Evolutionary conservation across 2,797 vertebrate genomes (phyloP).

Genomic region (Enoplosus armatus): DNA sequence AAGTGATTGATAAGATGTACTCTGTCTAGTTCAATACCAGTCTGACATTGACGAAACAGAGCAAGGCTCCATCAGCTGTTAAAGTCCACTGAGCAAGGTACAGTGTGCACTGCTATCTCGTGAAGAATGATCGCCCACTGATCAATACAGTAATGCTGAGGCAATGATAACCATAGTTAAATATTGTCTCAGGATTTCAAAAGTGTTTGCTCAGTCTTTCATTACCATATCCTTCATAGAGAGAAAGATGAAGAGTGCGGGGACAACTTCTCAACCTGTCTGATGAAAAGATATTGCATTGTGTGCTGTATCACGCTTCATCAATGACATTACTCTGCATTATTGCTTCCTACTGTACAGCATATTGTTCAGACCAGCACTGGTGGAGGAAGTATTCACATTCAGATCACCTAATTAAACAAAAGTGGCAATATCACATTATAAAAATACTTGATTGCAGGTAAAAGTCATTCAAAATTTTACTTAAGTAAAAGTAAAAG

Average conservation of each 20-base stretch:
- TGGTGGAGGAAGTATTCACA: background rate
- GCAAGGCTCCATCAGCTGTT: slow-evolving; percentile 34
- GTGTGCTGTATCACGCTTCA: background rate
- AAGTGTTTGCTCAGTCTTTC: slow-evolving; percentile 48
- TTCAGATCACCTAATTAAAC: background rate
- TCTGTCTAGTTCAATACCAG: slow-evolving; percentile 17
- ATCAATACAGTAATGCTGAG: slow-evolving; percentile 50
- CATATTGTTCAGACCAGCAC: background rate
- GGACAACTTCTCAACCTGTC: background rate
- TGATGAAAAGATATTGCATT: background rate
- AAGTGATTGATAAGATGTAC: slow-evolving; percentile 29
- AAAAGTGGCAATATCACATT: background rate
- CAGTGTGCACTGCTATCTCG: slow-evolving; percentile 24
- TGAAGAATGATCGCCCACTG: slow-evolving; percentile 3
- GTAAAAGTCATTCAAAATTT: background rate
- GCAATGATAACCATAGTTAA: slow-evolving; percentile 47
- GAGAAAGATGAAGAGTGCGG: background rate
- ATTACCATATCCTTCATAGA: slow-evolving; percentile 14
- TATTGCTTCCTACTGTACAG: background rate
- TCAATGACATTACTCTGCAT: background rate
- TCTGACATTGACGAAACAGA: slow-evolving; percentile 16
- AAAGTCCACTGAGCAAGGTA: slow-evolving; percentile 58
- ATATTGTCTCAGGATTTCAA: slow-evolving; percentile 65
- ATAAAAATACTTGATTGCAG: background rate
- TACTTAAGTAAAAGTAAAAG: background rate